Conservation (phyloP, 2,113 vertebrate genomes). For the Progne subis region DNA sequence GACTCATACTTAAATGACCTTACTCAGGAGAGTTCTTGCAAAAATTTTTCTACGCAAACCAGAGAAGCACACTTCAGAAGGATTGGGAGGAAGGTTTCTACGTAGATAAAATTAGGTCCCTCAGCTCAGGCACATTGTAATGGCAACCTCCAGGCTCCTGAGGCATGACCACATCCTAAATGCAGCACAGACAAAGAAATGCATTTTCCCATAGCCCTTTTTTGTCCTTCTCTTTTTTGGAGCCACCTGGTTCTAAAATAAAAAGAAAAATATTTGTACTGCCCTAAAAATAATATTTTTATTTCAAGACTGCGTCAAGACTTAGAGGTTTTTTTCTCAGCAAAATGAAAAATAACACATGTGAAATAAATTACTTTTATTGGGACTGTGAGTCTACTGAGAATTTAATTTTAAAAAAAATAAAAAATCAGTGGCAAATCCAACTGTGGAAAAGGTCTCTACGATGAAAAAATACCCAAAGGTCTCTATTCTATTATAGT, state of each 20-base stretch:
- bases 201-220: background rate
- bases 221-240: background rate
- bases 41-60: background rate
- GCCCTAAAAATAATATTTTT: background rate
- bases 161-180: background rate
- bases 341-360: slow-evolving; percentile 43
- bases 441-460: background rate
- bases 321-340: background rate
- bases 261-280: background rate
- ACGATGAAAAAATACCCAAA: background rate
- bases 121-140: background rate
- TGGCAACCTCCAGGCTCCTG: background rate
- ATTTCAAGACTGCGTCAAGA: background rate
- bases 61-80: background rate
- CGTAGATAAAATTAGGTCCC: background rate
- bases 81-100: background rate
- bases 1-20: background rate
- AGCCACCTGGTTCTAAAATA: background rate
- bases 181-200: background rate
- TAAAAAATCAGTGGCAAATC: background rate
- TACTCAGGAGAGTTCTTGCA: background rate
- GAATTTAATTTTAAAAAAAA: background rate
- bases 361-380: slow-evolving; percentile 46
- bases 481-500: background rate
- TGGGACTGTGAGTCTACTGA: background rate